phyloP scores from a whole-genome alignment of 2,888 invertebrate genomes.

The Kuschelorhynchus macadamiae region DNA sequence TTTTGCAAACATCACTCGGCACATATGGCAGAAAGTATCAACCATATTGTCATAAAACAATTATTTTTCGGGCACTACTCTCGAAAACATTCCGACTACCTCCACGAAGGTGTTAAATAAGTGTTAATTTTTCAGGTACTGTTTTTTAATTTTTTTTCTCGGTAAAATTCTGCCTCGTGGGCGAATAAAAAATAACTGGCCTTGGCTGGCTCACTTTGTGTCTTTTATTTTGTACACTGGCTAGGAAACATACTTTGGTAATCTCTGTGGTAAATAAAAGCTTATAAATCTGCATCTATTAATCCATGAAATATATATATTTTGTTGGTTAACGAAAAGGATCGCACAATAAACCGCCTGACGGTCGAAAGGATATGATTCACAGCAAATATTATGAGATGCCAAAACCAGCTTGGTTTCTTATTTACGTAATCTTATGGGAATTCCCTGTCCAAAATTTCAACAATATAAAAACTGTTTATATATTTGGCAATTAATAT shows the following conservation, averaged over 20 bases:
- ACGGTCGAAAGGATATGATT: too few relatives aligned
- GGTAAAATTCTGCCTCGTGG: slow-evolving; percentile 21
- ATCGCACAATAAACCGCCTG: too few relatives aligned
- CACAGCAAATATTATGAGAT: too few relatives aligned
- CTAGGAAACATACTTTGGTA: too few relatives aligned
- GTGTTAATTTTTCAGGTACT: slow-evolving; percentile 32
- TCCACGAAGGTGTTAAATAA: slow-evolving; percentile 22
- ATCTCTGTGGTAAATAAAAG: too few relatives aligned
- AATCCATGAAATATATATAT: neutral
- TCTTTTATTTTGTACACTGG: neutral
- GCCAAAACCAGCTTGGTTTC: too few relatives aligned
- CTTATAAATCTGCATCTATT: too few relatives aligned
- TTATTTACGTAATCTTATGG: too few relatives aligned
- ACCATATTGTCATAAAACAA: slow-evolving; percentile 56
- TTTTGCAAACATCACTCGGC: slow-evolving; percentile 54
- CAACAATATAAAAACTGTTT: too few relatives aligned
- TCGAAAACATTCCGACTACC: slow-evolving; percentile 17
- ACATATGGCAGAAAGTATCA: slow-evolving; percentile 58
- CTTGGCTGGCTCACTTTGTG: slow-evolving; percentile 17
- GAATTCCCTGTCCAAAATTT: too few relatives aligned
- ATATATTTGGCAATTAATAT: too few relatives aligned
- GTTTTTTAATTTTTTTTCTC: slow-evolving; percentile 27
- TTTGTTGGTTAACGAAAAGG: neutral
- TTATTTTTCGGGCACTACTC: slow-evolving; percentile 48
- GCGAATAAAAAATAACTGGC: slow-evolving; percentile 27